Conservation (phyloP, 1,140 invertebrate genomes). For the Apis cerana region DNA sequence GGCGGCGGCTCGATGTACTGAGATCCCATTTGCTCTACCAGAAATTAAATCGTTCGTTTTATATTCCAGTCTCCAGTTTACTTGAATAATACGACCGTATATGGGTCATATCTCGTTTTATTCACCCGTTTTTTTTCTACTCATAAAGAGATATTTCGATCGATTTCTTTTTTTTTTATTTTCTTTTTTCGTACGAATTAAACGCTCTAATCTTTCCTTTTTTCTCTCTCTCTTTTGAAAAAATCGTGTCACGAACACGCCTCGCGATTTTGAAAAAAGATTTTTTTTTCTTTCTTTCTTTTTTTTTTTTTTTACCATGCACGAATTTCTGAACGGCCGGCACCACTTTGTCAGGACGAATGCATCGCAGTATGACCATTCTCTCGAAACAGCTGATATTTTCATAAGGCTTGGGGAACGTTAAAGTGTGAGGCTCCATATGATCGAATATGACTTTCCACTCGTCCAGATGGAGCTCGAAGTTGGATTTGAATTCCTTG, state of each 20-base stretch:
- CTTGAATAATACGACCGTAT: too few relatives aligned
- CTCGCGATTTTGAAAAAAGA: too few relatives aligned
- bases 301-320: conserved; percentile 81
- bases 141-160: too few relatives aligned
- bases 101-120: background rate
- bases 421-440: conserved; percentile 85
- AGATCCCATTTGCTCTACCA: conserved; percentile 82
- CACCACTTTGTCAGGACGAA: conserved; percentile 94
- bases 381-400: conserved; percentile 88
- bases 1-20: conserved; percentile 93
- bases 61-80: too few relatives aligned
- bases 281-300: too few relatives aligned
- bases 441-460: conserved; percentile 92
- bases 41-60: conserved; percentile 20
- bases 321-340: conserved; percentile 90
- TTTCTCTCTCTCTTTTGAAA: too few relatives aligned
- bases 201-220: too few relatives aligned
- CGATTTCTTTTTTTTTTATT: background rate
- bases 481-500: conserved; percentile 84
- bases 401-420: conserved; percentile 88
- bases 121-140: too few relatives aligned
- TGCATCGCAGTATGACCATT: conserved; percentile 90
- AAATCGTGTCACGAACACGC: too few relatives aligned
- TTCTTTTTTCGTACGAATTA: background rate
- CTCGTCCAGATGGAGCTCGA: conserved; percentile 80